Evolutionary conservation across 2,797 vertebrate species (phyloP), one percentile per base, ranked within the genome.

Genomic region (Lacerta viridis): DNA sequence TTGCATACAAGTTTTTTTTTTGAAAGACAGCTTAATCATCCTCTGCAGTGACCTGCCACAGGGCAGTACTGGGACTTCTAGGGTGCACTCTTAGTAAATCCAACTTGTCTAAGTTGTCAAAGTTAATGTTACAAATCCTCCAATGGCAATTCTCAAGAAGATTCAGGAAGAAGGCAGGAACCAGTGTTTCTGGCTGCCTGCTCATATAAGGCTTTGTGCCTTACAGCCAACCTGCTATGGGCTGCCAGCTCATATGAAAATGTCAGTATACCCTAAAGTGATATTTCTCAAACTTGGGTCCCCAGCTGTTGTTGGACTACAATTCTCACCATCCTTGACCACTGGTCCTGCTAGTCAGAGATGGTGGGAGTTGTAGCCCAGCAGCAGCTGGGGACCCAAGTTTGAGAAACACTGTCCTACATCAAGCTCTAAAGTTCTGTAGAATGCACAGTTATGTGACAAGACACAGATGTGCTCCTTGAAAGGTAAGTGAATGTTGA

Each of bases 71-170:
- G 25, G 25, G 25, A 25, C 20, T 25, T 68, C 7, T 25, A 27
- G 66, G 66, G 66, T 27, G 1, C 66, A 68, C 66, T 10, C 66
- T 29, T 69, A 15, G n/a, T n/a, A 71, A n/a, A 71, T 71, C 4
- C 69, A 33, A 20, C 87, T 92, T 94, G 79, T 86, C 83, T 84
- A 93, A 68, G 72, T 89, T 82, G 59, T 92, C 90, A 91, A 87
- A 61, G 43, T 33, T 91, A 91, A 91, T 93, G 87, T 87, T 33
- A 91, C 43, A 89, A 93, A 85, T 90, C 89, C 89, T 88, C 89
- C 80, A 89, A 43, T 87, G 88, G 36, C 89, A 90, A 89, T 93
- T 50, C 89, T 94, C 87, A 89, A 85, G 77, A 85, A 87, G 84
- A 94, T 87, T 93, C 87, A 89, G 79, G 6, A 88, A 75, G 69